Conservation (phyloP, 2,888 invertebrate species). For the Clanis bilineata region DNA sequence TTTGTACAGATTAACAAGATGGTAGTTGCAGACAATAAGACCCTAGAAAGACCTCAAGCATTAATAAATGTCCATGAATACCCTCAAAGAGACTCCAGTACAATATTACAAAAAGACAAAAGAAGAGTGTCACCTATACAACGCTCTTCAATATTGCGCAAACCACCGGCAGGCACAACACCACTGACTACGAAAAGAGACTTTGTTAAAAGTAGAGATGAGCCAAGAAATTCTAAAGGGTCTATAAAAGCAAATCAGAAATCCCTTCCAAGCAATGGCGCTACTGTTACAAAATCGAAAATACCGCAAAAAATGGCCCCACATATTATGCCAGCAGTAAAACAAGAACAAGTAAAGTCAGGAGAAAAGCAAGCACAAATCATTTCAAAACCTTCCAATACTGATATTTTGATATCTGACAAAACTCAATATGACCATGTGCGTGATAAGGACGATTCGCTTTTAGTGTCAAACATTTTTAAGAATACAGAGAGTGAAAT, state of each 20-base stretch:
- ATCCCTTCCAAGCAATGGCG: neutral
- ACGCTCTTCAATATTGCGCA: neutral
- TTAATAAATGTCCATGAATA: neutral
- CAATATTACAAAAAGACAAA: neutral
- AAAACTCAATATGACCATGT: constrained; percentile 20
- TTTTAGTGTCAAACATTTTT: constrained; percentile 26
- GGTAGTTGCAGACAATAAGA: neutral
- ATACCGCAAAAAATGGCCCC: neutral
- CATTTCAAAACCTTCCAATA: neutral
- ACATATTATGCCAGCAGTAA: neutral
- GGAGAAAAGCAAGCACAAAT: neutral
- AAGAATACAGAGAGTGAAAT: constrained; percentile 32
- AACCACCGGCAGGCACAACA: neutral
- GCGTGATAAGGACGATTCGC: constrained; percentile 29
- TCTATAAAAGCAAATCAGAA: neutral
- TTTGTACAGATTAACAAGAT: neutral
- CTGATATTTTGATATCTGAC: constrained; percentile 15
- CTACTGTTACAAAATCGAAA: neutral
- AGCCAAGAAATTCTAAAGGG: neutral
- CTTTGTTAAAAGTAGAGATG: neutral
- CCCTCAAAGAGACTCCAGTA: neutral
- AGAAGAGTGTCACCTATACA: neutral
- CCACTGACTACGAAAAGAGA: constrained; percentile 9
- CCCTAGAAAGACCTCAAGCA: neutral
- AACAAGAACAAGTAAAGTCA: neutral